Evolutionary conservation across 2,888 invertebrate genomes (phyloP).

Genomic region (Aphidoletes aphidimyza): DNA sequence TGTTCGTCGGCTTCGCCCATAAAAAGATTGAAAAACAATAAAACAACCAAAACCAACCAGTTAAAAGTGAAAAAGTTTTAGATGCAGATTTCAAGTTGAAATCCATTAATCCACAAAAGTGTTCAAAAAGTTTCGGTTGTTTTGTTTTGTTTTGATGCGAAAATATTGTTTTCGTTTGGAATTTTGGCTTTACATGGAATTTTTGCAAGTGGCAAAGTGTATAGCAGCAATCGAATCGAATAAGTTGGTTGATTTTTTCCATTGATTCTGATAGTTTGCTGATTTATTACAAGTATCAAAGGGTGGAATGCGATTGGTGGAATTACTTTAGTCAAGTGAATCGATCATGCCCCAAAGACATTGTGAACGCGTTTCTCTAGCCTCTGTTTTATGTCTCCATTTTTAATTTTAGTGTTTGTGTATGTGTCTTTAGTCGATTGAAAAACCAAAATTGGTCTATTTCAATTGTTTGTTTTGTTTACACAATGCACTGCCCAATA

Average conservation of each 20-base stretch:
- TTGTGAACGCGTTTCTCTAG: neutral
- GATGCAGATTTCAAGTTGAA: conserved; percentile 10
- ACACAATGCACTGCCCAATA: neutral
- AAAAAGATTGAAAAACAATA: too few species aligned
- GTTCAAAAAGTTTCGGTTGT: conserved; percentile 1
- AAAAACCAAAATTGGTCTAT: too few species aligned
- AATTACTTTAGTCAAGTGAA: too few species aligned
- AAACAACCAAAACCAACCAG: too few species aligned
- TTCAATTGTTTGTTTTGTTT: neutral
- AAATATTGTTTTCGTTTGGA: neutral
- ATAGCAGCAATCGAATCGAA: neutral
- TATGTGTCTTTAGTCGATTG: too few species aligned
- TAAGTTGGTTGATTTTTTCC: conserved; percentile 29
- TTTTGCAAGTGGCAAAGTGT: too few species aligned
- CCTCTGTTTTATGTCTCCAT: too few species aligned
- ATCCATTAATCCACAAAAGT: conserved; percentile 38
- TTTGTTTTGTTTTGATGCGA: neutral
- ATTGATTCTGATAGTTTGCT: conserved; percentile 3
- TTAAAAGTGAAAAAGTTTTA: conserved; percentile 21
- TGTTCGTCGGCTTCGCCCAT: too few species aligned
- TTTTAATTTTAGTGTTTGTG: too few species aligned
- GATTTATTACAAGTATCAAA: neutral
- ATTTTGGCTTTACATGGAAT: neutral
- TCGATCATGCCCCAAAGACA: neutral
- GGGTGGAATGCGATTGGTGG: too few species aligned